phyloP scores from a whole-genome alignment of 1,140 invertebrate genomes.

The Procambarus clarkii region DNA sequence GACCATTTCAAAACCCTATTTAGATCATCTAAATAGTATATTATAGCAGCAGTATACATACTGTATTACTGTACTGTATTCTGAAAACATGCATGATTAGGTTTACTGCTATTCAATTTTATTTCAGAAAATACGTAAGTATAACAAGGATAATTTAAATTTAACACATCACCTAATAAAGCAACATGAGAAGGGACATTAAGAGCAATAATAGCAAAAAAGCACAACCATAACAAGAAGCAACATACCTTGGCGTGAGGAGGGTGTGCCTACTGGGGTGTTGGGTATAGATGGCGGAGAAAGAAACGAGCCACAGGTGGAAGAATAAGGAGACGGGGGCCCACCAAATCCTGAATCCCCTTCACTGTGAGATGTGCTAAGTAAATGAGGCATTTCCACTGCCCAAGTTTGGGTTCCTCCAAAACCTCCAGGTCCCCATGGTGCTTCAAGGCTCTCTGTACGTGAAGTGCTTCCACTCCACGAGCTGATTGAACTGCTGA shows the following conservation, averaged over 20 bases:
- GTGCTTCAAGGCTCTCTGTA: conserved; percentile 65
- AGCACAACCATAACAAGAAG: not conserved
- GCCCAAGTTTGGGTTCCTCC: conserved; percentile 22
- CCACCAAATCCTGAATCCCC: conserved; percentile 73
- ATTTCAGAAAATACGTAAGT: no score
- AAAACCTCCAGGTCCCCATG: conserved; percentile 16
- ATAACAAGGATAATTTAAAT: no score
- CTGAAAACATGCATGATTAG: no score
- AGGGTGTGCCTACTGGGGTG: conserved; percentile 66
- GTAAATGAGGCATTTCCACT: not conserved
- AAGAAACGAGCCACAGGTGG: conserved; percentile 62
- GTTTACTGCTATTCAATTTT: no score
- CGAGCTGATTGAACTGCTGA: conserved; percentile 74
- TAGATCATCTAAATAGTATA: no score
- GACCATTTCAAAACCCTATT: no score
- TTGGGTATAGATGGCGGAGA: conserved; percentile 39
- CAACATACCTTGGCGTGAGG: conserved; percentile 57
- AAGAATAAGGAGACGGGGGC: conserved; percentile 71
- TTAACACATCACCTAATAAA: no score
- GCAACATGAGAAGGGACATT: no score
- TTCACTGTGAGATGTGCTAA: conserved; percentile 67
- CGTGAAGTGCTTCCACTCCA: conserved; percentile 71
- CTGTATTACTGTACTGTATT: no score
- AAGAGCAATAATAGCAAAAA: no score
- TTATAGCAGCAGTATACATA: no score